phyloP scores from a whole-genome alignment of 2,888 invertebrate species.

The Hemicrepidius hirtus region DNA sequence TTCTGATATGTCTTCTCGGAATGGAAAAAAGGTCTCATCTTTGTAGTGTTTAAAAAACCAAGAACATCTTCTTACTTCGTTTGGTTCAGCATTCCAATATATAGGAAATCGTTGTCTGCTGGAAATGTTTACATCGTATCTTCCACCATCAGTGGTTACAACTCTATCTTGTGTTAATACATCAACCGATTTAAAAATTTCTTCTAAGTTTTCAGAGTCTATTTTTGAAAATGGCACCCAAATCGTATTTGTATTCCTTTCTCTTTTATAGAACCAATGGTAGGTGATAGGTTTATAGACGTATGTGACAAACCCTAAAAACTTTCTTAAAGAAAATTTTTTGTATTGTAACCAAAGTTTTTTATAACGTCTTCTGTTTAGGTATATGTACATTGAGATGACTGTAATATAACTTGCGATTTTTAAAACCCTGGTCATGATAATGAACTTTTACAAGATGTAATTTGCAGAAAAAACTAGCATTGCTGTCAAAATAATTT shows the following conservation, averaged over 20 bases:
- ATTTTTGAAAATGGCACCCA: slow-evolving; percentile 91
- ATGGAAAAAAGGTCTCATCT: slow-evolving; percentile 90
- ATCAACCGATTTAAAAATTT: slow-evolving; percentile 67
- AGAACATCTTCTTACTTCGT: slow-evolving; percentile 90
- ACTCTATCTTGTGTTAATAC: slow-evolving; percentile 63
- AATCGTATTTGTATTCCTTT: slow-evolving; percentile 71
- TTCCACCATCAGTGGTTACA: slow-evolving; percentile 89
- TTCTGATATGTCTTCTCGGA: slow-evolving; percentile 87
- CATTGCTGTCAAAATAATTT: slow-evolving; percentile 5
- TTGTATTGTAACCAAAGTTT: not conserved
- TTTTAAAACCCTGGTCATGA: not conserved
- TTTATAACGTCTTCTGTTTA: not conserved
- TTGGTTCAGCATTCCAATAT: slow-evolving; percentile 88
- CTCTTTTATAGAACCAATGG: slow-evolving; percentile 92
- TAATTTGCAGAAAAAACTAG: not conserved
- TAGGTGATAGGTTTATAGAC: slow-evolving; percentile 73
- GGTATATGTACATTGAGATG: not conserved
- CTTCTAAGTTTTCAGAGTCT: slow-evolving; percentile 88
- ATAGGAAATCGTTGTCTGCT: slow-evolving; percentile 82
- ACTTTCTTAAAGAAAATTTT: slow-evolving; percentile 1
- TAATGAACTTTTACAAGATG: not conserved
- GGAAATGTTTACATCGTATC: slow-evolving; percentile 91
- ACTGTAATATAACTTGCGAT: not conserved
- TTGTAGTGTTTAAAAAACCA: slow-evolving; percentile 93
- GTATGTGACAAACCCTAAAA: slow-evolving; percentile 3